These are phyloP conservation scores for Vulpes vulpes DNA, from an alignment of 2,113 vertebrate species.

Conservation along the genomic window DNA sequence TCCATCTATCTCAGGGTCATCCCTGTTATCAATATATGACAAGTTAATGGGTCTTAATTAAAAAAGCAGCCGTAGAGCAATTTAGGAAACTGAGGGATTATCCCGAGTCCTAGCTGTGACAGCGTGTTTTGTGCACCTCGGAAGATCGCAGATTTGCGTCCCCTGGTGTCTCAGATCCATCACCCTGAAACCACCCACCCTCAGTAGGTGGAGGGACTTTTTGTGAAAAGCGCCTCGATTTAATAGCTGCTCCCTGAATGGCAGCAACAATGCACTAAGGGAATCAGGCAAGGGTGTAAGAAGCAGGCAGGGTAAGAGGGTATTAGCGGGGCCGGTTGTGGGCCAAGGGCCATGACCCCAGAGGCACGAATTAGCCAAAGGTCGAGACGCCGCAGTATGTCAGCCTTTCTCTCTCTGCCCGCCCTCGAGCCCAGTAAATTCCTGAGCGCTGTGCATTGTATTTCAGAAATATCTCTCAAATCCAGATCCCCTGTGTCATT, in stretches of 20 bases:
- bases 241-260: neutral
- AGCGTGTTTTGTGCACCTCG: conserved; percentile 57
- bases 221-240: neutral
- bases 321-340: neutral
- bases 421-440: neutral
- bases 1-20: conserved; percentile 79
- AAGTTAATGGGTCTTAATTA: conserved; percentile 84
- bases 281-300: neutral
- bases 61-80: conserved; percentile 83
- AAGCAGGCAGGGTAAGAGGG: neutral
- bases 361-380: neutral
- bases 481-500: neutral
- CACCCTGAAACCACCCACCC: conserved; percentile 63
- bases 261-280: neutral
- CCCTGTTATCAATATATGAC: conserved; percentile 80
- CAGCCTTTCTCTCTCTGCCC: neutral
- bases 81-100: conserved; percentile 83
- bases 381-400: neutral
- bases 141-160: conserved; percentile 70
- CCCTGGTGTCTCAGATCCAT: conserved; percentile 71
- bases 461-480: neutral
- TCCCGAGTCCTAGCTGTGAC: conserved; percentile 60
- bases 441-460: neutral
- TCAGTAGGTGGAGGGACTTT: neutral
- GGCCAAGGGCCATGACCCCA: neutral